phyloP scores from a whole-genome alignment of 2,797 vertebrate species.

The Podarcis siculus region DNA sequence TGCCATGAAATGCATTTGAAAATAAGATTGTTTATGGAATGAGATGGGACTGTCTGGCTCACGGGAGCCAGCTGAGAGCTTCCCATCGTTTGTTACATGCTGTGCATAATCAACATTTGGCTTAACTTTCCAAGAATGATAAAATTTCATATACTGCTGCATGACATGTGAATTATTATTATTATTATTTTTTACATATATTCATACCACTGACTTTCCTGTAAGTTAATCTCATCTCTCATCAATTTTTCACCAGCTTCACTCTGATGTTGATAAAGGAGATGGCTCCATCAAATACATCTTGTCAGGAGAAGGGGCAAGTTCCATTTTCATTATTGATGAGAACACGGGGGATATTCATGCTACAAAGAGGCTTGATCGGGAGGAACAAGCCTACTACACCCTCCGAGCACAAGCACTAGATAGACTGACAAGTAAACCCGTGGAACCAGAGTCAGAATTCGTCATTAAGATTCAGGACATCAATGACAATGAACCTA shows the following conservation, averaged over 20 bases:
- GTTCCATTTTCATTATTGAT: constrained; percentile 98
- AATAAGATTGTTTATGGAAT: constrained; percentile 53
- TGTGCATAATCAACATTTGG: constrained; percentile 34
- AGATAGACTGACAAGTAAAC: constrained; percentile 87
- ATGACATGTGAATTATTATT: constrained; percentile 67
- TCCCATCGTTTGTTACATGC: constrained; percentile 38
- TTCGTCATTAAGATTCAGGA: constrained; percentile 98
- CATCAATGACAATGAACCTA: constrained; percentile 97
- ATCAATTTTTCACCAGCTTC: constrained; percentile 88
- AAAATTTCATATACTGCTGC: constrained; percentile 53
- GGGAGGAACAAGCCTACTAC: constrained; percentile 96
- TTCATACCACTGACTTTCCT: constrained; percentile 63
- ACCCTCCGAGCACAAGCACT: constrained; percentile 92
- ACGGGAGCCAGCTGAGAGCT: constrained; percentile 46
- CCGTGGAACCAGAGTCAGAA: constrained; percentile 91
- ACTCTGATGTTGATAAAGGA: constrained; percentile 97
- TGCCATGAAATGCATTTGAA: constrained; percentile 42
- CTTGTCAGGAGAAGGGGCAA: constrained; percentile 91
- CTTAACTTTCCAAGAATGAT: constrained; percentile 71
- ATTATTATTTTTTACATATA: constrained; percentile 59
- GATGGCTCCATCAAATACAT: constrained; percentile 97
- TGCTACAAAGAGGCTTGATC: constrained; percentile 93
- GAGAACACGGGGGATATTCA: constrained; percentile 98
- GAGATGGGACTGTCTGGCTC: constrained; percentile 48
- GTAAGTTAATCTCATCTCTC: constrained; percentile 79